phyloP scores from a whole-genome alignment of 2,797 vertebrate genomes.

The Neopelma chrysocephalum region DNA sequence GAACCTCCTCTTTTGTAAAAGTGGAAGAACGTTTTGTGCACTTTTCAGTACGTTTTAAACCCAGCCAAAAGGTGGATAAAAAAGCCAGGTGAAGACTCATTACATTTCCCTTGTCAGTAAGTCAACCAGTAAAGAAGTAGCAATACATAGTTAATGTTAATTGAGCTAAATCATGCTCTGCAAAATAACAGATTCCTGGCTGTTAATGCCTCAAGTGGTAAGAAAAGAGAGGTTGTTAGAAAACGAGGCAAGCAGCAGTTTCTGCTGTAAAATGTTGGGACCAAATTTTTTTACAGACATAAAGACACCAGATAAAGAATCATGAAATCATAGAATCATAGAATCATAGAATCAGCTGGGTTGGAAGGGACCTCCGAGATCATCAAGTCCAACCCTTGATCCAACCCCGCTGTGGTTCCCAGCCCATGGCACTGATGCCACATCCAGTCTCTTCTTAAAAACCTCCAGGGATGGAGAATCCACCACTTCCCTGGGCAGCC shows the following conservation, averaged over 20 bases:
- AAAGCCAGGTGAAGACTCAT: conserved; percentile 21
- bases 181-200: background rate
- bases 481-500: no score
- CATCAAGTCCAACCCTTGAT: no score
- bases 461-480: no score
- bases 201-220: background rate
- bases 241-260: background rate
- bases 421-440: no score
- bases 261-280: background rate
- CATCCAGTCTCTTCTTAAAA: no score
- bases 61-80: conserved; percentile 9
- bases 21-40: background rate
- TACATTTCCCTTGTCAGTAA: conserved; percentile 20
- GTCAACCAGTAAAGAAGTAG: conserved; percentile 7
- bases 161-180: background rate
- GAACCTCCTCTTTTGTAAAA: background rate
- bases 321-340: no score
- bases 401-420: no score
- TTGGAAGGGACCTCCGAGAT: no score
- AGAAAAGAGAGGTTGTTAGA: background rate
- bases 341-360: no score
- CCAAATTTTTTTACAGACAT: background rate
- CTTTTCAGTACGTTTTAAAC: conserved; percentile 22
- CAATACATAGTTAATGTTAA: conserved; percentile 26
- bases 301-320: background rate